Conservation (phyloP, 1,140 invertebrate species). For the Meloidogyne floridensis region DNA sequence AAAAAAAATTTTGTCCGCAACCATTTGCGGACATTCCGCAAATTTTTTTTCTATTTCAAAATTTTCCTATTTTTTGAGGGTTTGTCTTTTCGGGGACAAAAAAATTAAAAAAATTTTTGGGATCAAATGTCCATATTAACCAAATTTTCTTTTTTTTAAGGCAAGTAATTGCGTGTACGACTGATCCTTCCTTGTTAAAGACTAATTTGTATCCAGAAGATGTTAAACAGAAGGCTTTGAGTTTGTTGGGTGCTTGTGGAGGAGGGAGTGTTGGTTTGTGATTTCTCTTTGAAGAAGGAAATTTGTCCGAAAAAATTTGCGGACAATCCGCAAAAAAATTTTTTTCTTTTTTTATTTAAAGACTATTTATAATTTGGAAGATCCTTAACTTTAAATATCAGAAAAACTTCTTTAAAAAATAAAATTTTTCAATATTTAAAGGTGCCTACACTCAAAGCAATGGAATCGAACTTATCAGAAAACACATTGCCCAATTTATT, state of each 20-base stretch:
- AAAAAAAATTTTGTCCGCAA: too few species aligned
- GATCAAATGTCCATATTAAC: too few species aligned
- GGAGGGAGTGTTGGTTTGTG: constrained; percentile 77
- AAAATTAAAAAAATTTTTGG: too few species aligned
- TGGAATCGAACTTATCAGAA: constrained; percentile 86
- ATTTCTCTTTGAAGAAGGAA: constrained; percentile 5
- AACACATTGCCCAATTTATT: constrained; percentile 87
- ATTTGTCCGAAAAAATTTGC: too few species aligned
- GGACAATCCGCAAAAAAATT: too few species aligned
- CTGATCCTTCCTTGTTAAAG: constrained; percentile 78
- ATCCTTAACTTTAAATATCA: too few species aligned
- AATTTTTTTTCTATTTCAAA: too few species aligned
- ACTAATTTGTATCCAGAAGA: constrained; percentile 75
- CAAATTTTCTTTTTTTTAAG: not conserved
- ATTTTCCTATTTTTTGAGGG: too few species aligned
- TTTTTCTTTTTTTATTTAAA: too few species aligned
- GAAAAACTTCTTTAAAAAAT: constrained; percentile 14
- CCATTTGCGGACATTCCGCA: too few species aligned
- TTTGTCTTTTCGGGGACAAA: too few species aligned
- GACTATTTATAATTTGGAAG: too few species aligned
- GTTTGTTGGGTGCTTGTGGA: constrained; percentile 78
- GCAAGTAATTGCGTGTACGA: constrained; percentile 78
- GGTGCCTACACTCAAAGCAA: constrained; percentile 89
- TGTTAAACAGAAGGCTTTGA: constrained; percentile 77
- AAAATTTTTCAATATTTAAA: constrained; percentile 51